phyloP scores from a whole-genome alignment of 2,113 vertebrate genomes.

The Campylorhamphus procurvoides region DNA sequence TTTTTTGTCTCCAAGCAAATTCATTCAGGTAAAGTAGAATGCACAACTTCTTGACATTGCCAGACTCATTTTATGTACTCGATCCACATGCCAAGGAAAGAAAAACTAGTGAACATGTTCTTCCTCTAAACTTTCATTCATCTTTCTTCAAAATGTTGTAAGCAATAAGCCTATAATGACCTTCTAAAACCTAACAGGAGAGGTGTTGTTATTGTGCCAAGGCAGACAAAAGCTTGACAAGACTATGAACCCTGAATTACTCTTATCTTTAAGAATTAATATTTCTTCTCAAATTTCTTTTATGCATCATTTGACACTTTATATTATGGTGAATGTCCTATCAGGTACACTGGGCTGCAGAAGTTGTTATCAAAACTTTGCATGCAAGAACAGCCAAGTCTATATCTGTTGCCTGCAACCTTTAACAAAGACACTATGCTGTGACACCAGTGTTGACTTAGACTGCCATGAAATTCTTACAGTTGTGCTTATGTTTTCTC shows the following conservation, averaged over 20 bases:
- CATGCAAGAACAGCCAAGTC: background rate
- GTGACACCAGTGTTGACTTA: background rate
- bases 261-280: background rate
- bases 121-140: background rate
- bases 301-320: too few relatives aligned
- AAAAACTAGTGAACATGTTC: background rate
- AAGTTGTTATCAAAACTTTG: background rate
- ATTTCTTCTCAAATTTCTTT: background rate
- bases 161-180: background rate
- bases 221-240: background rate
- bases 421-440: background rate
- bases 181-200: background rate
- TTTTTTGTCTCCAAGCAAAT: background rate
- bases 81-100: background rate
- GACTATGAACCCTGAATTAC: background rate
- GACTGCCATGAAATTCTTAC: background rate
- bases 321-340: accelerated
- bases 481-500: background rate
- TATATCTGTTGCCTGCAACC: background rate
- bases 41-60: background rate
- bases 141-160: background rate
- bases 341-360: background rate
- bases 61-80: background rate
- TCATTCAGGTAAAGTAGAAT: background rate
- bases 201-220: background rate